phyloP scores from a whole-genome alignment of 2,888 invertebrate species.

The Hydrotaea diabolus region DNA sequence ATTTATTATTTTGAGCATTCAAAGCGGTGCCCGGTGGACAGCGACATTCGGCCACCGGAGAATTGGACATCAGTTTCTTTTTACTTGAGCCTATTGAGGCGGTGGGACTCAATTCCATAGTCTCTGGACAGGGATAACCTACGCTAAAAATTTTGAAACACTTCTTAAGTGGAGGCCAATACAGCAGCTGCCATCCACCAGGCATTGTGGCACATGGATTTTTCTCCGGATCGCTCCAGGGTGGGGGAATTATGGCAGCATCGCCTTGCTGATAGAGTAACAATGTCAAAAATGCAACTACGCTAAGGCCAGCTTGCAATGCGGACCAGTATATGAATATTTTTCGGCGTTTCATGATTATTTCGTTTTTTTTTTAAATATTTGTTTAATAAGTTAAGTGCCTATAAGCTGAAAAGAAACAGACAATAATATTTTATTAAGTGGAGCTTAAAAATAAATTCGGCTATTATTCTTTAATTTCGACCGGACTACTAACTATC shows the following conservation, averaged over 20 bases:
- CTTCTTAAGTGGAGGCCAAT: conserved; percentile 91
- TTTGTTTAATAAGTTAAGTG: not conserved
- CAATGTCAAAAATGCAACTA: conserved; percentile 71
- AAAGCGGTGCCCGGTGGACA: conserved; percentile 91
- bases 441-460: not conserved
- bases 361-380: too few species aligned
- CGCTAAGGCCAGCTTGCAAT: conserved; percentile 73
- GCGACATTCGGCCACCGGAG: conserved; percentile 88
- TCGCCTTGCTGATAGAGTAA: conserved; percentile 69
- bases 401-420: not conserved
- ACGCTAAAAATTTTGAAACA: conserved; percentile 94
- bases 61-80: conserved; percentile 81
- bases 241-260: conserved; percentile 87
- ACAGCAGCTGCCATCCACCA: conserved; percentile 92
- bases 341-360: conserved; percentile 75
- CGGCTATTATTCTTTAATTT: too few species aligned
- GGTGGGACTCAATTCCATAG: conserved; percentile 90
- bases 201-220: conserved; percentile 92
- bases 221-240: conserved; percentile 90
- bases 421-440: not conserved
- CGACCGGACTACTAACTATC: too few species aligned
- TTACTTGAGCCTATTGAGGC: conserved; percentile 70
- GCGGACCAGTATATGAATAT: conserved; percentile 73
- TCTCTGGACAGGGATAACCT: conserved; percentile 91
- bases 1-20: conserved; percentile 85